Base-by-base conservation (phyloP, 2,113 vertebrate genomes). In the Eleginops maclovinus region DNA sequence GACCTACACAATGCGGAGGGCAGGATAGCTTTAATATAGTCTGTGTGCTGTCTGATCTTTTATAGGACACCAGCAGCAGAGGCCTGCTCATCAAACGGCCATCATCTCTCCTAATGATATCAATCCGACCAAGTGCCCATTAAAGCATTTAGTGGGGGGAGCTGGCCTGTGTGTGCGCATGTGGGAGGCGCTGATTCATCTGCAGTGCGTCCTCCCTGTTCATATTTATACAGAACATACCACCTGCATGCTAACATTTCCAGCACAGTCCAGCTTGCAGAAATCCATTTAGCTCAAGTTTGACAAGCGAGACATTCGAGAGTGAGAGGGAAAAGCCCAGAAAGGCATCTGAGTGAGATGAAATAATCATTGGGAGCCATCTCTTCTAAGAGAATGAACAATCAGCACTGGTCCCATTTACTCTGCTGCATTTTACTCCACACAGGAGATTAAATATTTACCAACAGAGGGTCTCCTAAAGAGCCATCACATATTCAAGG, bases 311-410 rank as follows among this genome's bases (percentile, higher is more conserved):
- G 66, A 70, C 2, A 43, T 53, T 77, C 49, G 31, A 21, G 64
- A 83, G 80, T 21, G 19, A 49, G 77, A 88, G 16, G 40, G 21
- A 41, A 58, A 71, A 86, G 31, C 49, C 75, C 43, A 43, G 67
- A 89, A 78, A 87, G 82, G 62, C 85, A 73, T 70, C 61, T 4
- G 81, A 81, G 77, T 75, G 77, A 51, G 83, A 93, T 93, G 65
- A 94, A 94, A 94, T 92, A 94, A 92, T 93, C 78, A 93, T 90
- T 78, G 65, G 51, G 53, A 89, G 63, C 72, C 86, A 89, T 92
- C 75, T 91, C 87, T 93, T 95, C 92, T 90, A 83, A 93, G 86
- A 92, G 93, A 94, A 93, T 90, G 86, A 88, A 77, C 87, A 90
- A 95, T 92, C 87, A 91, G 88, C 73, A 13, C 66, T 75, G 87